A percentile compares a stretch with the other conserved stretches of the same genome.
Conservation (phyloP, 2,888 invertebrate genomes). For the Dendrolimus pini region DNA sequence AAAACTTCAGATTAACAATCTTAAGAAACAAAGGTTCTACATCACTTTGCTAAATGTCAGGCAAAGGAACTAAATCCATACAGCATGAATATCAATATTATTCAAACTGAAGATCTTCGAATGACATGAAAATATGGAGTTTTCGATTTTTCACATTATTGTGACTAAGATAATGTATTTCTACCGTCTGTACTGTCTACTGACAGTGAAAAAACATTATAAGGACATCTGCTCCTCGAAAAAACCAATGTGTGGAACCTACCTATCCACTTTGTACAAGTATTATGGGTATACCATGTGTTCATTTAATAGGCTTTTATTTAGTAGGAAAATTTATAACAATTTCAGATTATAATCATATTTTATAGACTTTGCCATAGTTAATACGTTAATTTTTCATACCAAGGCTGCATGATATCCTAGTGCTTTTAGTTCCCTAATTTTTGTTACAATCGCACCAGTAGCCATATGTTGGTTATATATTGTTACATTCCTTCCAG, state of each 20-base stretch:
- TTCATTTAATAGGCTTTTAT: slow-evolving; percentile 1
- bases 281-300: background rate
- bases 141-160: too few relatives aligned
- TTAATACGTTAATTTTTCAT: slow-evolving; percentile 20
- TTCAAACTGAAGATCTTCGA: too few relatives aligned
- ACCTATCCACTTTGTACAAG: background rate
- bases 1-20: too few relatives aligned
- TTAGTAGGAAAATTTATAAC: background rate
- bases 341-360: background rate
- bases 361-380: too few relatives aligned
- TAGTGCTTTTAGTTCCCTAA: slow-evolving; percentile 78
- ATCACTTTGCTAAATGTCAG: too few relatives aligned
- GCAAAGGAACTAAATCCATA: too few relatives aligned
- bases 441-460: slow-evolving; percentile 78
- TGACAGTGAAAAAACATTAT: too few relatives aligned
- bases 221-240: background rate
- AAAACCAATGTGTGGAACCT: background rate
- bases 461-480: slow-evolving; percentile 62
- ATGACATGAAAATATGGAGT: too few relatives aligned
- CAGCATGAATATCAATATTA: too few relatives aligned
- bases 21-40: too few relatives aligned
- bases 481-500: slow-evolving; percentile 79
- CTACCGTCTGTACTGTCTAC: too few relatives aligned
- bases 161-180: too few relatives aligned
- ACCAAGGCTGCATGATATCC: slow-evolving; percentile 78